Evolutionary conservation across 92 coral and sea anemone genomes (phyloP).

Genomic region (Blastomussa wellsi): DNA sequence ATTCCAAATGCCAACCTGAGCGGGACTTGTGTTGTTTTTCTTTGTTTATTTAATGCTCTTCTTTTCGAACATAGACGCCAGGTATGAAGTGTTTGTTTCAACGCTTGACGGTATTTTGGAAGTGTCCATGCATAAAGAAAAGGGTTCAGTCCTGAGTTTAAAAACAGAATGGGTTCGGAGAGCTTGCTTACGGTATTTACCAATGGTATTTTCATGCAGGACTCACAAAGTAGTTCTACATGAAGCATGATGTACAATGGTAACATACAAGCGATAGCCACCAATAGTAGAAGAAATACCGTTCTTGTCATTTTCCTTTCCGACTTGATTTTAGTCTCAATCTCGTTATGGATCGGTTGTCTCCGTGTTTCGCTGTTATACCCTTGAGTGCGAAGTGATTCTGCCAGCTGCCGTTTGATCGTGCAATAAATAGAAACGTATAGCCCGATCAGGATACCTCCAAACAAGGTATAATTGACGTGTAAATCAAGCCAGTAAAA

Average conservation of each 20-base stretch:
- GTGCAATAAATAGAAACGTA: conserved; percentile 22
- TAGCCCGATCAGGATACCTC: conserved; percentile 25
- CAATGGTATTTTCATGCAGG: conserved; percentile 17
- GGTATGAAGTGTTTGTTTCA: conserved; percentile 6
- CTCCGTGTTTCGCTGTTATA: conserved; percentile 28
- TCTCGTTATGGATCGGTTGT: conserved; percentile 4
- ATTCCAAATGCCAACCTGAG: not conserved
- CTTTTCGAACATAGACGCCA: not conserved
- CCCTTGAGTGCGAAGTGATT: conserved; percentile 19
- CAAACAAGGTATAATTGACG: conserved; percentile 19
- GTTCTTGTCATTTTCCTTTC: conserved; percentile 37
- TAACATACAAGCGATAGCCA: conserved; percentile 27
- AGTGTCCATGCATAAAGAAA: conserved; percentile 50
- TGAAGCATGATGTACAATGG: conserved; percentile 38
- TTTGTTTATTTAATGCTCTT: not conserved
- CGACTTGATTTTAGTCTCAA: conserved; percentile 1
- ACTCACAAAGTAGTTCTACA: conserved; percentile 34
- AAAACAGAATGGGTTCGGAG: conserved; percentile 60
- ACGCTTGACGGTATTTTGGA: conserved; percentile 50
- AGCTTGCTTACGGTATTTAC: conserved; percentile 26
- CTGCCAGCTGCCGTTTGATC: conserved; percentile 4
- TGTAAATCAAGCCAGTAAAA: conserved; percentile 40
- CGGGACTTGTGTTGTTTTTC: not conserved
- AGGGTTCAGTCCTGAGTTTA: conserved; percentile 60
- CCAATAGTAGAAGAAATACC: conserved; percentile 16